A percentile compares a stretch with the other conserved stretches of the same genome.
These are phyloP conservation scores for Brachyrhaphis roseni DNA, from an alignment of 2,797 vertebrate genomes.

Conservation along the genomic window DNA sequence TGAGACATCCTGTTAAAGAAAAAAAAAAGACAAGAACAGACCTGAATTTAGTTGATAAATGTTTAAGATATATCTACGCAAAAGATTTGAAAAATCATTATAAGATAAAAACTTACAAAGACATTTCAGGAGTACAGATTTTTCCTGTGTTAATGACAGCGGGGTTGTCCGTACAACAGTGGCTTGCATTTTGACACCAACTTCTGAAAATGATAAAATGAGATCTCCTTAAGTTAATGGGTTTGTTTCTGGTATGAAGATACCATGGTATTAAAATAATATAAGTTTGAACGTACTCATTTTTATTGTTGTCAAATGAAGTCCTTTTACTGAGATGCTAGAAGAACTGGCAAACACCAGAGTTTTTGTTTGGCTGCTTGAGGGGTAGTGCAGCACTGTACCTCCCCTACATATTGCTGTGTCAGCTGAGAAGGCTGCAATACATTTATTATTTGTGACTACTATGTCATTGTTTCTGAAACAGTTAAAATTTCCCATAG, in stretches of 20 bases:
- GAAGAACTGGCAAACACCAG: not conserved
- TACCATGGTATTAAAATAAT: not conserved
- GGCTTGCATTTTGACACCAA: constrained; percentile 49
- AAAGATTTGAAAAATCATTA: constrained; percentile 32
- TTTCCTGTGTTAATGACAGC: constrained; percentile 43
- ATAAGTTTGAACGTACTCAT: not conserved
- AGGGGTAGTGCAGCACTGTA: not conserved
- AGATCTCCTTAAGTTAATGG: constrained; percentile 9
- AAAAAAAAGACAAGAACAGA: constrained; percentile 57
- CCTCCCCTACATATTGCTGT: not conserved
- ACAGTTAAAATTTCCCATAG: not conserved
- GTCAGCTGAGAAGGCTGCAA: not conserved
- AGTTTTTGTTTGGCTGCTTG: not conserved
- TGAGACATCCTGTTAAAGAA: constrained; percentile 80
- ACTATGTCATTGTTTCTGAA: not conserved
- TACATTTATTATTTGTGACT: not conserved
- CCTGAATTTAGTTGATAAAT: constrained; percentile 44
- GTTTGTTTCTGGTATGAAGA: not conserved
- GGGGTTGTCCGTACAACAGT: constrained; percentile 35
- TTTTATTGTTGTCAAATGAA: not conserved
- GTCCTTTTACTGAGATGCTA: not conserved
- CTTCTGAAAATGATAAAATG: constrained; percentile 18
- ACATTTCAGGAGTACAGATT: constrained; percentile 35
- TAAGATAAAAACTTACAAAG: constrained; percentile 42
- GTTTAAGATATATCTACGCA: constrained; percentile 20